Evolutionary conservation across 1,140 invertebrate genomes (phyloP).

Genomic region (Sycophaga agraensis): DNA sequence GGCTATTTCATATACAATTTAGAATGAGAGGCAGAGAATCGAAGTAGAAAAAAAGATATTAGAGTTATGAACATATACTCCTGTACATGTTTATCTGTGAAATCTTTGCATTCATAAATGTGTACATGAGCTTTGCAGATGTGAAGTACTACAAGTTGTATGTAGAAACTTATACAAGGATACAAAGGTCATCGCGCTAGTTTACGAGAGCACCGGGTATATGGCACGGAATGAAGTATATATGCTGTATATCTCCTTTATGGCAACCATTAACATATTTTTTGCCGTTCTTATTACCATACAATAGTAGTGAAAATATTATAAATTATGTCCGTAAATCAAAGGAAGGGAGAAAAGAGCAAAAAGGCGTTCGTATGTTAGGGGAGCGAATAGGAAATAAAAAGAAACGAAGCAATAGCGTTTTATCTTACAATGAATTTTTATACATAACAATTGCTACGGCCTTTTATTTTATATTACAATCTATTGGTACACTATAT

Average conservation of each 20-base stretch:
- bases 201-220: constrained; percentile 47
- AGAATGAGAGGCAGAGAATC: not conserved
- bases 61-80: no score
- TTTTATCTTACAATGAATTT: no score
- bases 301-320: constrained; percentile 58
- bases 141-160: constrained; percentile 12
- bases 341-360: constrained; percentile 34
- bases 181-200: constrained; percentile 31
- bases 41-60: constrained; percentile 7
- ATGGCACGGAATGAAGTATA: constrained; percentile 52
- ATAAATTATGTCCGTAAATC: constrained; percentile 55
- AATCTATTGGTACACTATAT: no score
- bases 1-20: constrained; percentile 22
- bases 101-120: no score
- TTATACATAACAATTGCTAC: no score
- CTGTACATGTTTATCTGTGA: no score
- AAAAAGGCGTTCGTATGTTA: not conserved
- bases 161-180: constrained; percentile 1
- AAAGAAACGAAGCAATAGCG: no score
- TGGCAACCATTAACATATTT: constrained; percentile 58
- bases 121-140: no score
- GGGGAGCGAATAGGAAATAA: no score
- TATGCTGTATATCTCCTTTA: constrained; percentile 55
- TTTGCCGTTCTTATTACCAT: constrained; percentile 55
- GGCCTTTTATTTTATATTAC: no score